Evolutionary conservation across 2,113 vertebrate genomes (phyloP).

Genomic region (Indicator maculatus): DNA sequence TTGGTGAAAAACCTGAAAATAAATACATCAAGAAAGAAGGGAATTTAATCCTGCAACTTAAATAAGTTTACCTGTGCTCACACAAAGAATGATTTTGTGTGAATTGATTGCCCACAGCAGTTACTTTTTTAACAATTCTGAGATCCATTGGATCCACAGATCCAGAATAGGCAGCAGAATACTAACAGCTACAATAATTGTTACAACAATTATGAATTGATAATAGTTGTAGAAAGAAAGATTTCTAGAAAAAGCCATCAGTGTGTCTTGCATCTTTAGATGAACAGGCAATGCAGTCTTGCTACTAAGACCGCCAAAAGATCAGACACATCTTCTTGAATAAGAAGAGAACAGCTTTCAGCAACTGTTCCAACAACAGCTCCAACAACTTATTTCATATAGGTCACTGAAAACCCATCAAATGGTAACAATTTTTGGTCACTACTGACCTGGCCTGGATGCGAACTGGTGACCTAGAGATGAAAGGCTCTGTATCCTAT

Average conservation of each 20-base stretch:
- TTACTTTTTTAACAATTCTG: constrained; percentile 7
- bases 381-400: constrained; percentile 32
- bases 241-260: neutral
- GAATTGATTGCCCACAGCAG: neutral
- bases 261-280: neutral
- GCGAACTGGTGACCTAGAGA: constrained; percentile 69
- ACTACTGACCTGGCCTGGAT: constrained; percentile 73
- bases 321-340: neutral
- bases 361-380: constrained; percentile 18
- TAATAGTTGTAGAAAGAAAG: constrained; percentile 4
- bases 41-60: neutral
- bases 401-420: constrained; percentile 56
- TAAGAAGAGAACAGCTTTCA: constrained; percentile 25
- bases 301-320: neutral
- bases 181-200: neutral
- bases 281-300: neutral
- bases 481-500: constrained; percentile 72
- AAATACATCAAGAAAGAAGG: constrained; percentile 24
- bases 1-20: constrained; percentile 38
- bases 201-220: neutral
- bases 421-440: constrained; percentile 66
- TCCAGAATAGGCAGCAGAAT: constrained; percentile 50
- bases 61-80: neutral
- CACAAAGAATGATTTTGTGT: neutral
- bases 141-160: constrained; percentile 37